Evolutionary conservation across 2,797 vertebrate genomes (phyloP), one percentile per base, ranked within the genome.

Genomic region (Okamejei kenojei): DNA sequence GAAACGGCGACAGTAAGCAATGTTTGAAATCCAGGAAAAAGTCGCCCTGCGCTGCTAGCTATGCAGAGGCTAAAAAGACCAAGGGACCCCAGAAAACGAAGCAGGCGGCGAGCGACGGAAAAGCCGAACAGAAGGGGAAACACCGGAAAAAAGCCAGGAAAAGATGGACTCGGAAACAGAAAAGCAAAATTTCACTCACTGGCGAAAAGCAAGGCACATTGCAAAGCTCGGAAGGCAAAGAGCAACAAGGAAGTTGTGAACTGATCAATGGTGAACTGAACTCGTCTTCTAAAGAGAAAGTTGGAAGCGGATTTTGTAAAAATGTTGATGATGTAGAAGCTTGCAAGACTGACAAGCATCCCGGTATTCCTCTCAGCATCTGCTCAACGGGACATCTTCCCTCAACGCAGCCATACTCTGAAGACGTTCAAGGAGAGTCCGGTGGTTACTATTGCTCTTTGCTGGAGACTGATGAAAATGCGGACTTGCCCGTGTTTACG

Each of bases 11-110:
- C 38, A 97, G 95, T 96, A 93, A 94, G 90, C 97, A 96, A 94
- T 94, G 96, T 93, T 95, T 96, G 94, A 98, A 97, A 95, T 95
- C 96, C 93, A 98, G 96, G 95, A 97, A 96, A 94, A 97, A 96
- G 94, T 92, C 90, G 29, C 45, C 90, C 38, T 54, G 38, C 26
- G 76, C 29, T 29, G 68, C 35, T 17, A 26, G 38, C 71, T 65
- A 95, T 93, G 93, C 94, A 71, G 94, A 95, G 93, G 94, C 94
- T 78, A 97, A 96, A 94, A 98, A 96, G 95, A 97, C 95, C 94
- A 97, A 95, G 94, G 97, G 95, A 94, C 93, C 94, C 61, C 97
- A 94, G 94, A 95, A 96, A 93, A 93, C 94, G 65, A 94, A 94
- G 93, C 96, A 97, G 95, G 93, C 94, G 93, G 65, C 78, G 91